phyloP scores from a whole-genome alignment of 2,888 invertebrate species.

The Leucania comma region DNA sequence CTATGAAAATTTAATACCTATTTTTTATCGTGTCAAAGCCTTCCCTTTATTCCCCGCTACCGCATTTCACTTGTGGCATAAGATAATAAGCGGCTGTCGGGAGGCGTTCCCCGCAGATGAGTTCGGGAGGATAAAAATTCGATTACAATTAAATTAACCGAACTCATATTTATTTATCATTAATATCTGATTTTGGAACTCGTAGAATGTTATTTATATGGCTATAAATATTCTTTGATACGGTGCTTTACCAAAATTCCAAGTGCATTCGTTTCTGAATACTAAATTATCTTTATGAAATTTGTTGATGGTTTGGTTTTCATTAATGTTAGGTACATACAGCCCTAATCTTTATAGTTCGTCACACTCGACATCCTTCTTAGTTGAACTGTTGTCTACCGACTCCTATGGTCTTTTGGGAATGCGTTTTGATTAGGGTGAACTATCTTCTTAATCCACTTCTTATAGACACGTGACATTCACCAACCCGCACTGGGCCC shows the following conservation, averaged over 20 bases:
- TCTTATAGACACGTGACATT: too few relatives aligned
- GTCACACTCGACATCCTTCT: neutral
- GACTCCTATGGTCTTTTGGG: neutral
- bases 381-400: neutral
- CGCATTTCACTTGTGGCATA: slow-evolving; percentile 61
- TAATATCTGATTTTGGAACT: slow-evolving; percentile 76
- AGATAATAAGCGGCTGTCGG: slow-evolving; percentile 77
- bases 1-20: too few relatives aligned
- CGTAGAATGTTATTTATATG: slow-evolving; percentile 57
- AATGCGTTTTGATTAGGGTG: neutral
- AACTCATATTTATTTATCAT: slow-evolving; percentile 87
- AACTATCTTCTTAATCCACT: too few relatives aligned
- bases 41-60: slow-evolving; percentile 55
- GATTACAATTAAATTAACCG: slow-evolving; percentile 89
- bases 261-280: slow-evolving; percentile 14
- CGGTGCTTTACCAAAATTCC: slow-evolving; percentile 29
- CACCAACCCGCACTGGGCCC: too few relatives aligned
- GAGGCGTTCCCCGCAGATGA: slow-evolving; percentile 85
- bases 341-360: neutral
- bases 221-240: slow-evolving; percentile 49
- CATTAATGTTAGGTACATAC: too few relatives aligned
- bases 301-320: slow-evolving; percentile 1
- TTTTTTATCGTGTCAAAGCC: neutral
- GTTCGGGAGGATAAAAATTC: slow-evolving; percentile 88
- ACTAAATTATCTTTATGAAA: neutral